phyloP scores from a whole-genome alignment of 2,888 invertebrate species.

The Melanotus villosus region DNA sequence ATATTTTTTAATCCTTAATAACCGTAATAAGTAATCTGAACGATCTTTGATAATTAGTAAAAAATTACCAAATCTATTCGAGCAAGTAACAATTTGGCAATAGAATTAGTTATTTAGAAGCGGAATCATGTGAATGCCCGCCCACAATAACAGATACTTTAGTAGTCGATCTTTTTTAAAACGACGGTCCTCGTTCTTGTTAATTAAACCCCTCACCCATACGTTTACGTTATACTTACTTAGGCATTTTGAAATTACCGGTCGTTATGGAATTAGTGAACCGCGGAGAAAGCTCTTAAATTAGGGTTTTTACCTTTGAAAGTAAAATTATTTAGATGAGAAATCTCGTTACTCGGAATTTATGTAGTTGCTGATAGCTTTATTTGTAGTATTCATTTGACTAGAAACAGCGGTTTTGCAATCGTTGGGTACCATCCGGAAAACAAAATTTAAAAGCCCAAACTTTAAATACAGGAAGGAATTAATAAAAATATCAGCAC shows the following conservation, averaged over 20 bases:
- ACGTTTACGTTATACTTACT: constrained; percentile 5
- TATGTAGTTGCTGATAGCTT: too few relatives aligned
- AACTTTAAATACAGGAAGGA: too few relatives aligned
- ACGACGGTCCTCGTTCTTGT: constrained; percentile 12
- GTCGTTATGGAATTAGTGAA: not conserved
- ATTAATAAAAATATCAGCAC: too few relatives aligned
- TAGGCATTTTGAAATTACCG: constrained; percentile 13
- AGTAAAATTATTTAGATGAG: too few relatives aligned
- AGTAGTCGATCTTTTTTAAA: constrained; percentile 18
- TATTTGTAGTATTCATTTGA: too few relatives aligned
- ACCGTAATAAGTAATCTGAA: constrained; percentile 29
- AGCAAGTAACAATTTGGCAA: constrained; percentile 31
- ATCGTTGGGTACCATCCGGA: too few relatives aligned
- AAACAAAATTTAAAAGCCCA: too few relatives aligned
- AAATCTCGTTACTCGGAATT: too few relatives aligned
- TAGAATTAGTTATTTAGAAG: constrained; percentile 22
- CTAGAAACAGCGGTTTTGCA: too few relatives aligned
- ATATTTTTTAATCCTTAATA: constrained; percentile 33
- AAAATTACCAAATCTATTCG: constrained; percentile 31
- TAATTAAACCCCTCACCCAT: constrained; percentile 23
- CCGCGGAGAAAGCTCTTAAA: not conserved
- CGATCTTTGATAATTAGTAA: constrained; percentile 26
- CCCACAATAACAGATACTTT: constrained; percentile 29
- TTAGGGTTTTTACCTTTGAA: too few relatives aligned
- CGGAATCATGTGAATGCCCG: constrained; percentile 28